Percentiles rank a stretch among this genome's conserved stretches.
Evolutionary conservation across 2,797 vertebrate species (phyloP).

Genomic region (Falco columbarius): DNA sequence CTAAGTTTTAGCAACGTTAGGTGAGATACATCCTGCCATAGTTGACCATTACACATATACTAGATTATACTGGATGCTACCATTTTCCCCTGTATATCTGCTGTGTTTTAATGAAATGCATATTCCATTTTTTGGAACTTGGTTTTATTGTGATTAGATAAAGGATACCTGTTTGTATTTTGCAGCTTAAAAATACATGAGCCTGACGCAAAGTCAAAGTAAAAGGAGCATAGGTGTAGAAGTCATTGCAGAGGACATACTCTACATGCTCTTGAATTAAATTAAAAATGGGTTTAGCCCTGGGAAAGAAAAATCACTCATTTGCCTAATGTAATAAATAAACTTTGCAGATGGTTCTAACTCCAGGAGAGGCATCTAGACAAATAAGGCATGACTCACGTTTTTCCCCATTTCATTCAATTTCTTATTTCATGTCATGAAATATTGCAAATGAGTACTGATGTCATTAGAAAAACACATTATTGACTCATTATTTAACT

Average conservation of each 20-base stretch:
- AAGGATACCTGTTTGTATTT: background rate
- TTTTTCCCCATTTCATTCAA: conserved; percentile 27
- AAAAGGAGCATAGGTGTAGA: conserved; percentile 1
- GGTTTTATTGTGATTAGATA: background rate
- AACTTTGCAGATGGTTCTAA: conserved; percentile 34
- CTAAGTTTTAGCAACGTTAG: background rate
- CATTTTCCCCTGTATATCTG: background rate
- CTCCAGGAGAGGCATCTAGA: conserved; percentile 18
- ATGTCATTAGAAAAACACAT: background rate
- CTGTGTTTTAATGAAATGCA: background rate
- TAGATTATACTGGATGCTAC: background rate
- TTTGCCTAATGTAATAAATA: conserved; percentile 46
- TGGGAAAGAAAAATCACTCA: conserved; percentile 24
- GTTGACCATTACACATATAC: background rate
- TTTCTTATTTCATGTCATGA: conserved; percentile 24
- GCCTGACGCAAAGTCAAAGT: background rate
- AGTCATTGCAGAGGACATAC: background rate
- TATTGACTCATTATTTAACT: conserved; percentile 9
- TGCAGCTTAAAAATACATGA: background rate
- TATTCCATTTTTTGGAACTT: background rate
- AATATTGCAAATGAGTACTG: conserved; percentile 13
- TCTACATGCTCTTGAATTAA: background rate
- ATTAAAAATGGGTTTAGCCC: conserved; percentile 1
- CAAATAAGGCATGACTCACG: conserved; percentile 28
- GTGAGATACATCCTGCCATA: background rate